phyloP scores from a whole-genome alignment of 2,797 vertebrate species.

The Centroberyx gerrardi region DNA sequence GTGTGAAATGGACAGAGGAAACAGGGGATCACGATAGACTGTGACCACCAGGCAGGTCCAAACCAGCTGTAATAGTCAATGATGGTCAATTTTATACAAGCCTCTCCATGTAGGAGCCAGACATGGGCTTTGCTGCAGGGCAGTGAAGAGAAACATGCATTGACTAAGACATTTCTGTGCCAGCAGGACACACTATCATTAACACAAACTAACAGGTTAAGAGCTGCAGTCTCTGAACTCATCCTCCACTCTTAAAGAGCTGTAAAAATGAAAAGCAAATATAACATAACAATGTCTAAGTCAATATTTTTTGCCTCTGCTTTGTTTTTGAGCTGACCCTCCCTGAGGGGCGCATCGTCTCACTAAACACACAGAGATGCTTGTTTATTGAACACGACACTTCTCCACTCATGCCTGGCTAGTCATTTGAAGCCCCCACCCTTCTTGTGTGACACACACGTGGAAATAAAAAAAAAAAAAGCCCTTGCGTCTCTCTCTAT shows the following conservation, averaged over 20 bases:
- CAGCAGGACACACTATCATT: neutral
- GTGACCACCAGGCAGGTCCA: neutral
- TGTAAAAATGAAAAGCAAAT: neutral
- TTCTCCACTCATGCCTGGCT: neutral
- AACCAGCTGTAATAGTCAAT: neutral
- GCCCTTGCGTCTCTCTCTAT: neutral
- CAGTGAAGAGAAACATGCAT: neutral
- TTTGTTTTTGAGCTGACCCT: neutral
- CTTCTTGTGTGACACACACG: neutral
- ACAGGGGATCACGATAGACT: neutral
- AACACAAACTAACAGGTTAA: neutral
- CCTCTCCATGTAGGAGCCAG: neutral
- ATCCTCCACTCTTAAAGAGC: neutral
- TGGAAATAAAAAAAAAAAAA: conserved; percentile 17
- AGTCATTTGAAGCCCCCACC: conserved; percentile 1
- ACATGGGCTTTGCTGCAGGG: neutral
- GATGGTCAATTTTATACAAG: neutral
- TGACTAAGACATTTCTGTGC: conserved; percentile 2
- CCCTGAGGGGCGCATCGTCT: neutral
- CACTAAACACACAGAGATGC: conserved; percentile 12
- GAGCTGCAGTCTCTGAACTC: neutral
- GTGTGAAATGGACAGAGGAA: neutral
- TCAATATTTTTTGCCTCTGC: neutral
- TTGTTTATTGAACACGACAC: conserved; percentile 13
- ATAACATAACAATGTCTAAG: neutral